These are phyloP conservation scores for Scaptodrosophila lebanonensis DNA, from an alignment of 1,140 invertebrate genomes.

Conservation along the genomic window DNA sequence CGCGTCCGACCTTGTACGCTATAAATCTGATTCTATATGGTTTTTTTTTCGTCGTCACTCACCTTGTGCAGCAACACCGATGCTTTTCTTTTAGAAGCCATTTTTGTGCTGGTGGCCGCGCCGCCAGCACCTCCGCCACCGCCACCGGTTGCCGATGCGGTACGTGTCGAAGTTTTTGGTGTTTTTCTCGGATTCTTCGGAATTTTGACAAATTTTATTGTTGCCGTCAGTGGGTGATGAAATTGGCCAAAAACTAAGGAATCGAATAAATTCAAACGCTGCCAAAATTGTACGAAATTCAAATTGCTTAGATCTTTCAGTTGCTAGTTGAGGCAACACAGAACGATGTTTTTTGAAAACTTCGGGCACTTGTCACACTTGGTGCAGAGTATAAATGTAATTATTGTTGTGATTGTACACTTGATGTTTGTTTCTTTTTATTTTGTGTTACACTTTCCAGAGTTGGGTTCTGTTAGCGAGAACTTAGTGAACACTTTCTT, in stretches of 20 bases:
- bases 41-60: slow-evolving; percentile 21
- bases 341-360: slow-evolving; percentile 8
- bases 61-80: slow-evolving; percentile 77
- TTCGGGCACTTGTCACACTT: slow-evolving; percentile 56
- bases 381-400: slow-evolving; percentile 5
- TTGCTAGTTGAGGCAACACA: slow-evolving; percentile 38
- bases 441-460: slow-evolving; percentile 15
- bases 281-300: slow-evolving; percentile 65
- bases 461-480: too few species aligned
- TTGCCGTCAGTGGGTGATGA: slow-evolving; percentile 44
- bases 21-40: background rate
- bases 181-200: slow-evolving; percentile 77
- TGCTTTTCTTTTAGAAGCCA: slow-evolving; percentile 77
- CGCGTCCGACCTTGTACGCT: too few species aligned
- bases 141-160: slow-evolving; percentile 76
- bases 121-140: slow-evolving; percentile 75
- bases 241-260: slow-evolving; percentile 55
- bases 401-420: slow-evolving; percentile 43
- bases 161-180: slow-evolving; percentile 76
- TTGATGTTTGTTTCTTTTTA: slow-evolving; percentile 2
- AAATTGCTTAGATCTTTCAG: slow-evolving; percentile 33
- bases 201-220: slow-evolving; percentile 75
- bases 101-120: slow-evolving; percentile 75
- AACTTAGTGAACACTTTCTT: too few species aligned
- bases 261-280: slow-evolving; percentile 55